Evolutionary conservation across 2,888 invertebrate genomes (phyloP).

Genomic region (Theretra japonica): DNA sequence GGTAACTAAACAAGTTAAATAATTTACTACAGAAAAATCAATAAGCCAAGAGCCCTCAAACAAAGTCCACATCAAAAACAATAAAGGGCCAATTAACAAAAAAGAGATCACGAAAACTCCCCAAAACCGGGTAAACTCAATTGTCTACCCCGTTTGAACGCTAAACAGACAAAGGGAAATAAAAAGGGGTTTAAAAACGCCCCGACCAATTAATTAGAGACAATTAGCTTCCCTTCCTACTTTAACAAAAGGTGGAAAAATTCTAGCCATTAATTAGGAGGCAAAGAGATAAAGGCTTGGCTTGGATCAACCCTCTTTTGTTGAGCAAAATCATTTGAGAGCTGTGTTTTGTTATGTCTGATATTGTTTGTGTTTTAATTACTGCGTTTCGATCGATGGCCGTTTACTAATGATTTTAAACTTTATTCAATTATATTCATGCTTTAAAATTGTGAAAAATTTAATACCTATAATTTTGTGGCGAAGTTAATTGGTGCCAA

Average conservation of each 20-base stretch:
- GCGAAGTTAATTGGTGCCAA: too few species aligned
- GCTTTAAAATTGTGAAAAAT: too few species aligned
- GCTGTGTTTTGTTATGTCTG: constrained; percentile 12
- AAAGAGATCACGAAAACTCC: constrained; percentile 40
- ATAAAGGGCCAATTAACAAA: constrained; percentile 62
- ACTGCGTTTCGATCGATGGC: neutral
- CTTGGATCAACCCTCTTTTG: constrained; percentile 23
- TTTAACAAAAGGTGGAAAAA: constrained; percentile 82
- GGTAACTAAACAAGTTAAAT: neutral
- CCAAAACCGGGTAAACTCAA: constrained; percentile 59
- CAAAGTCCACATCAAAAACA: constrained; percentile 47
- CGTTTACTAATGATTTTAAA: too few species aligned
- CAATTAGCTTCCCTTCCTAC: constrained; percentile 80
- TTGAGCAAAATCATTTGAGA: constrained; percentile 26
- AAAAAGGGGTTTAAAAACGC: constrained; percentile 75
- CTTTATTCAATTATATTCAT: too few species aligned
- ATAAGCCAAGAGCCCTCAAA: constrained; percentile 43
- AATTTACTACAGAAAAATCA: constrained; percentile 32
- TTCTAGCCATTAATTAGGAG: constrained; percentile 78
- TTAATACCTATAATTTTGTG: too few species aligned
- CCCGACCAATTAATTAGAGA: constrained; percentile 80
- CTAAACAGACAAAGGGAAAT: constrained; percentile 64
- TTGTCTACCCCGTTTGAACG: constrained; percentile 57
- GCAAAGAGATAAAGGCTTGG: constrained; percentile 45
- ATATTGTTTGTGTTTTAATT: constrained; percentile 3